Conservation (phyloP, 2,113 vertebrate species). For the Nerophis ophidion region DNA sequence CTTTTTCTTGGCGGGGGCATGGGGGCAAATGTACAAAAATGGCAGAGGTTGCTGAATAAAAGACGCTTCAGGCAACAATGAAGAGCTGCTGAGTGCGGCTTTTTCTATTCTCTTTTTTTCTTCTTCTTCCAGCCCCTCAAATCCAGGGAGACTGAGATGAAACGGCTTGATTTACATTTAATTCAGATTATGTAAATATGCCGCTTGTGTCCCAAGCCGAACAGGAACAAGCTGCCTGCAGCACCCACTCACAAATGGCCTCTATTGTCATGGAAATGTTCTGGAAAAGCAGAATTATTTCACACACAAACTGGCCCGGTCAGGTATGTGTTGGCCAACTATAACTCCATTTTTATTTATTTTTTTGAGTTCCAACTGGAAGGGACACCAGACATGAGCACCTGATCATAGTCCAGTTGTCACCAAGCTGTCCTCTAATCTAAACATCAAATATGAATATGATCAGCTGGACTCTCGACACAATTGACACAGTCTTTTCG, state of each 20-base stretch:
- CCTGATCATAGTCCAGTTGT: constrained; percentile 41
- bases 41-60: constrained; percentile 39
- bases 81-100: constrained; percentile 6
- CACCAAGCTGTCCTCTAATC: no score
- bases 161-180: constrained; percentile 71
- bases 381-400: constrained; percentile 30
- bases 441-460: no score
- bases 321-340: constrained; percentile 21
- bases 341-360: constrained; percentile 8
- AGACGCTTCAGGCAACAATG: constrained; percentile 35
- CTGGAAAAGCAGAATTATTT: constrained; percentile 26
- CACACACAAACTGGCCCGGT: constrained; percentile 21
- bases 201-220: constrained; percentile 54
- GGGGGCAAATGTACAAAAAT: constrained; percentile 41
- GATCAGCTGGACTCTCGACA: no score
- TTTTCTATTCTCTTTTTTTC: constrained; percentile 19
- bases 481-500: no score
- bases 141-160: constrained; percentile 61
- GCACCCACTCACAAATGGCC: constrained; percentile 33
- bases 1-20: constrained; percentile 46
- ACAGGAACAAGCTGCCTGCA: constrained; percentile 40
- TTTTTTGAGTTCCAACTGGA: no score
- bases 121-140: constrained; percentile 62
- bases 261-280: constrained; percentile 64
- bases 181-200: constrained; percentile 75